Evolutionary conservation across 1,140 invertebrate species (phyloP).

Genomic region (Aphidius gifuensis): DNA sequence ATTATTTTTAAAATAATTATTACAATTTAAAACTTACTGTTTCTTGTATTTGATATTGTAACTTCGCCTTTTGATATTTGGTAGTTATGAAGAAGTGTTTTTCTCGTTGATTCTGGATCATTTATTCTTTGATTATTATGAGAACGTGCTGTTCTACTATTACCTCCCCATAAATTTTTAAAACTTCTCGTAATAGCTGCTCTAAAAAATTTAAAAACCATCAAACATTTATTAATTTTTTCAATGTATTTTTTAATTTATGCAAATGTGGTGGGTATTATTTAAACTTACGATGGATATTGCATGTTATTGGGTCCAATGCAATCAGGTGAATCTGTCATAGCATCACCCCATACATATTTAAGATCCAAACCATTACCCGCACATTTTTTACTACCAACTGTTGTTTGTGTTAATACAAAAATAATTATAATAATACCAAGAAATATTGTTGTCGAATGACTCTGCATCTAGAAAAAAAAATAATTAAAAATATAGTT

Average conservation of each 20-base stretch:
- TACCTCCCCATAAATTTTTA: conserved; percentile 59
- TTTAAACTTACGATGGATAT: conserved; percentile 73
- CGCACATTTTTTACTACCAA: conserved; percentile 52
- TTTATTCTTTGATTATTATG: conserved; percentile 58
- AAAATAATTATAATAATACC: conserved; percentile 35
- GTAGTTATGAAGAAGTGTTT: conserved; percentile 61
- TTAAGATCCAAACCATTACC: conserved; percentile 63
- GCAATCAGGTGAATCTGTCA: conserved; percentile 71
- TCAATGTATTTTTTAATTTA: no score
- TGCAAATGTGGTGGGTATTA: no score
- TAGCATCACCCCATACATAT: conserved; percentile 81
- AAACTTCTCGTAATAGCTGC: conserved; percentile 65
- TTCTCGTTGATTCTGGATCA: conserved; percentile 69
- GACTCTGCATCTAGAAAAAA: background rate
- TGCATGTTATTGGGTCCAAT: conserved; percentile 74
- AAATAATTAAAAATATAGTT: no score
- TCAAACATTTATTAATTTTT: background rate
- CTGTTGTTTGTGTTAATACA: conserved; percentile 25
- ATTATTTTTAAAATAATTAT: no score
- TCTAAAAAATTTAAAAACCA: conserved; percentile 50
- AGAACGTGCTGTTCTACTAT: conserved; percentile 61
- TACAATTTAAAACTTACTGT: conserved; percentile 36
- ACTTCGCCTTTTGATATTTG: conserved; percentile 44
- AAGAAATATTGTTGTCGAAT: conserved; percentile 21
- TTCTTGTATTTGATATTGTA: conserved; percentile 43